Conservation (phyloP, 1,140 invertebrate genomes). For the Zophobas atratus region DNA sequence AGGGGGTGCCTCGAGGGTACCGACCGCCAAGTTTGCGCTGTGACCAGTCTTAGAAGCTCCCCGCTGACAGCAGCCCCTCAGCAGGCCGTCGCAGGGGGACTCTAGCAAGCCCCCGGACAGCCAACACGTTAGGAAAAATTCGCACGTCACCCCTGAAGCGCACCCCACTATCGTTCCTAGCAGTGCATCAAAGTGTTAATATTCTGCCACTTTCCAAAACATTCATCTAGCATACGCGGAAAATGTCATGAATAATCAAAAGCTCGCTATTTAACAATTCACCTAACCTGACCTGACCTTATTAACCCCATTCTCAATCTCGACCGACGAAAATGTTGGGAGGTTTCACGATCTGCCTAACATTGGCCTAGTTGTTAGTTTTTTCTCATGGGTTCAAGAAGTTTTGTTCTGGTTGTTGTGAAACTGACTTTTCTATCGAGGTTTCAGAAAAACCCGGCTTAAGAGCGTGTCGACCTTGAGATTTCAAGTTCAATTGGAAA, state of each 20-base stretch:
- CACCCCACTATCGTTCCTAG: constrained; percentile 69
- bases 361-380: not conserved
- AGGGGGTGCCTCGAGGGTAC: constrained; percentile 71
- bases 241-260: not conserved
- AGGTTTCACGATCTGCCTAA: not conserved
- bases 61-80: constrained; percentile 91
- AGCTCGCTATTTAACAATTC: too few relatives aligned
- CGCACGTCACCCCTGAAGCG: constrained; percentile 84
- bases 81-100: constrained; percentile 85
- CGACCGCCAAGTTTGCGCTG: constrained; percentile 74
- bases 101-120: constrained; percentile 90
- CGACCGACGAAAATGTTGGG: not conserved
- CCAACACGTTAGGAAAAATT: constrained; percentile 95
- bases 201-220: too few relatives aligned
- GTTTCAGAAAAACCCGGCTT: constrained; percentile 12
- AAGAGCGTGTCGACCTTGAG: constrained; percentile 43
- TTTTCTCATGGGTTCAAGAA: not conserved
- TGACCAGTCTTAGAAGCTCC: constrained; percentile 80
- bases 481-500: constrained; percentile 54
- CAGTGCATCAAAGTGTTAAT: constrained; percentile 3
- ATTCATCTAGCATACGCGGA: not conserved
- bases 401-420: constrained; percentile 3
- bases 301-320: not conserved
- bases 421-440: not conserved
- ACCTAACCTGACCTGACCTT: too few relatives aligned